A percentile compares a stretch with the other conserved stretches of the same genome.
Evolutionary conservation across 2,113 vertebrate species (phyloP).

Genomic region (Cephalopterus ornatus): DNA sequence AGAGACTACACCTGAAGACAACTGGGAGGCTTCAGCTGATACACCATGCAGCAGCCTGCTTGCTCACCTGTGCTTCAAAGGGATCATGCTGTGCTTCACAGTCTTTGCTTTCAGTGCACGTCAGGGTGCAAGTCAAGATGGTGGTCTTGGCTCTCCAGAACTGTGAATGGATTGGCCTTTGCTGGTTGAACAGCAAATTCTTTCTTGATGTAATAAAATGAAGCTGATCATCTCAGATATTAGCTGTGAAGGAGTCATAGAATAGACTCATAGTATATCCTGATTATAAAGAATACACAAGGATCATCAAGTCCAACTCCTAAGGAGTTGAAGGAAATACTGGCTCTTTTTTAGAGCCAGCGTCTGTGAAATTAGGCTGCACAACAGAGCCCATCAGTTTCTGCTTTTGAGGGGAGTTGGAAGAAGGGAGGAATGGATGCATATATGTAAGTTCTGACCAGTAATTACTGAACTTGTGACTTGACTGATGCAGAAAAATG

Average conservation of each 20-base stretch:
- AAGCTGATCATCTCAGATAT: not conserved
- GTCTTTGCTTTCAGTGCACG: not conserved
- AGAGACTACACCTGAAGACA: not conserved
- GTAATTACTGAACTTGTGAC: not conserved
- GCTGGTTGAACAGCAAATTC: not conserved
- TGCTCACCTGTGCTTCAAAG: not conserved
- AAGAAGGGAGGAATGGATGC: not conserved
- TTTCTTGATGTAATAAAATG: not conserved
- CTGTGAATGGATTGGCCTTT: not conserved
- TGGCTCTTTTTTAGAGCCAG: not conserved
- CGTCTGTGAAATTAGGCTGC: not conserved
- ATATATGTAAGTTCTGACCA: not conserved
- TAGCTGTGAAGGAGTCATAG: not conserved
- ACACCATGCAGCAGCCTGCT: rapidly evolving
- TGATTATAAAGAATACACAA: not conserved
- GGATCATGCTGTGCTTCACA: not conserved
- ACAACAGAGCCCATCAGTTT: not conserved
- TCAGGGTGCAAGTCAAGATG: not conserved
- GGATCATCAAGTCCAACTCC: not conserved
- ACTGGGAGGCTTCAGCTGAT: not conserved
- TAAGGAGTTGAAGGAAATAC: not conserved
- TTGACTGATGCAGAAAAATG: not conserved
- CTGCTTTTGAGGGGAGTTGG: not conserved
- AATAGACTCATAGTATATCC: not conserved
- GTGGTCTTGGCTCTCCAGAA: not conserved